Base-by-base conservation (phyloP, 2,888 invertebrate species). In the Leptarthrus brevirostris region DNA sequence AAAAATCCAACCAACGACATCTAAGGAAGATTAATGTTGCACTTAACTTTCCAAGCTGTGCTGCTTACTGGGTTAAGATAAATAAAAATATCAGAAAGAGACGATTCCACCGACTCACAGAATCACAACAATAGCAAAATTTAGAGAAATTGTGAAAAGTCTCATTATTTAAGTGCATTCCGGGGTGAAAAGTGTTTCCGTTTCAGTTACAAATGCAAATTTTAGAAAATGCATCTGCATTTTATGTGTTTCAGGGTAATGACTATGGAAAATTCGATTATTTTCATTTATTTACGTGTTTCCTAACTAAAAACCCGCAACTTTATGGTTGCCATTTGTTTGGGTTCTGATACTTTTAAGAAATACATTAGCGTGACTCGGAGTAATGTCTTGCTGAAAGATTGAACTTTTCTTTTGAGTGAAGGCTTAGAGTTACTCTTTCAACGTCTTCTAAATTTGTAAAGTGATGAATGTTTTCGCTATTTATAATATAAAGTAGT, bases 1-100 rank as follows among this genome's bases (percentile, higher is more conserved):
- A 66, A 66, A 66, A 40, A 47, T 66, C 24, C 47, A 66, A 66
- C 64, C 47, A 66, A 16, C 44, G 64, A 66, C 64, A 47, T 66
- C 47, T 66, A 66, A 66, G 26, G 64, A 66, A 66, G 64, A 66
- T 66, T 66, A 66, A 66, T 66, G 47, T 24, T 66, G 64, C 47
- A 66, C 64, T 66, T 66, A 66, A 26, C 64, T 66, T 20, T 20
- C 18, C 22, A 52, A 20, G 14, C 47, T 40, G 44, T 47, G 14
- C 24, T 47, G n/a, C 24, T 47, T 66, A 26, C 64, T 8, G n/a
- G 64, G 47, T 40, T 34, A 58, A 58, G 18, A 66, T 66, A 66
- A 66, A 66, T 66, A 66, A 66, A 66, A 66, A 66, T 66, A 18
- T 24, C 64, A 24, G 12, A 24, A 44, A 22, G 64, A 26, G 20